These are phyloP conservation scores for Brevimyrus niger DNA, from an alignment of 2,113 vertebrate species.

Conservation along the genomic window DNA sequence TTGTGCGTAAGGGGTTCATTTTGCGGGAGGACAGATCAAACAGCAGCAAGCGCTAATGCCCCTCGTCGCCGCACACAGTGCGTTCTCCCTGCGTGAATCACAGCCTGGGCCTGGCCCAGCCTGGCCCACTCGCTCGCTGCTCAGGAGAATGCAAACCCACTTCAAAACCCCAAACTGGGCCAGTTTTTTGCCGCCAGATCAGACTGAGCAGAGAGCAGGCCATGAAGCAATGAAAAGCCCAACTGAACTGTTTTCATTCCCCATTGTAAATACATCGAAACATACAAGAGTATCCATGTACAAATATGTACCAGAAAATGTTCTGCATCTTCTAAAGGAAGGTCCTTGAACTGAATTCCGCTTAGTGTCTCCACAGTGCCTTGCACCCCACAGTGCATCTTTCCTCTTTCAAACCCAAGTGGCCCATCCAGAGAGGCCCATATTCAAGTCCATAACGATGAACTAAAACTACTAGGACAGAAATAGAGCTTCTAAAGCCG, in stretches of 20 bases:
- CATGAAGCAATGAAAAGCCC: not conserved
- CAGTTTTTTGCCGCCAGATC: not conserved
- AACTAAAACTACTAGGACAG: not conserved
- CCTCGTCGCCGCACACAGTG: constrained; percentile 31
- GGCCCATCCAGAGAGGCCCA: not conserved
- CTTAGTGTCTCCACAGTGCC: not conserved
- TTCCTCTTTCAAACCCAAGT: not conserved
- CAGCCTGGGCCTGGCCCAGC: not conserved
- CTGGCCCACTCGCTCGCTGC: not conserved
- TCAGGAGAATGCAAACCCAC: not conserved
- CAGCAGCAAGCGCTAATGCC: constrained; percentile 16
- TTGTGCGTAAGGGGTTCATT: constrained; percentile 22
- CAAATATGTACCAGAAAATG: not conserved
- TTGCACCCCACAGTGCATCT: not conserved
- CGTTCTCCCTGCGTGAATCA: constrained; percentile 22
- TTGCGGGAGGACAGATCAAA: constrained; percentile 22
- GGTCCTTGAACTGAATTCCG: not conserved
- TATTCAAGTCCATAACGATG: not conserved
- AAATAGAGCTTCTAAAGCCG: not conserved
- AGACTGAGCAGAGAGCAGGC: not conserved
- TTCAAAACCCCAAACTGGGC: not conserved
- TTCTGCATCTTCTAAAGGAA: not conserved
- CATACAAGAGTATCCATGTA: not conserved
- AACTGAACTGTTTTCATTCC: not conserved
- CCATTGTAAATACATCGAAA: not conserved